Percentiles rank a stretch among this genome's conserved stretches.
phyloP scores from a whole-genome alignment of 2,888 invertebrate genomes.

The Lasius platythorax region DNA sequence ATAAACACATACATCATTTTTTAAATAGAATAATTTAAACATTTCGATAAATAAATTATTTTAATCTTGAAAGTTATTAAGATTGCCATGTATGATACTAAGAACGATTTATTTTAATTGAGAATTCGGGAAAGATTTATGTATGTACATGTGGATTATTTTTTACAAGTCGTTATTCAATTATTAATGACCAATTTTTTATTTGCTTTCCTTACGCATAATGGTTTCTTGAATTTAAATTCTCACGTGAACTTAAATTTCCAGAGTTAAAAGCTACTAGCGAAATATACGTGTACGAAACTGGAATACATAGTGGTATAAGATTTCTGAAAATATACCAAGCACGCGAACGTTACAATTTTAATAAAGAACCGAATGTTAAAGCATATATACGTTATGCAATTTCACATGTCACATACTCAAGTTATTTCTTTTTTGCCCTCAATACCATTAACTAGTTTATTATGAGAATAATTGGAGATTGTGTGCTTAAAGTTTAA shows the following conservation, averaged over 20 bases:
- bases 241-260: background rate
- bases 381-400: slow-evolving; percentile 49
- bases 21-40: background rate
- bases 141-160: background rate
- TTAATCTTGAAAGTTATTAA: background rate
- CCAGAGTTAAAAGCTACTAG: slow-evolving; percentile 26
- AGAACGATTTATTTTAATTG: background rate
- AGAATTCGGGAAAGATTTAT: background rate
- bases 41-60: too few relatives aligned
- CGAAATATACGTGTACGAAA: background rate
- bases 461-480: background rate
- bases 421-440: background rate
- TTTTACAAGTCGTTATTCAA: background rate
- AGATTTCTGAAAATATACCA: slow-evolving; percentile 15
- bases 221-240: slow-evolving; percentile 1
- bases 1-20: background rate
- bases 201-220: background rate
- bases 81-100: background rate
- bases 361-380: slow-evolving; percentile 70
- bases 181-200: background rate
- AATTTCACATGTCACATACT: background rate
- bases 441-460: background rate
- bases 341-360: slow-evolving; percentile 60
- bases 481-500: slow-evolving; percentile 1
- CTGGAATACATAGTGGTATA: background rate